These are phyloP conservation scores for Cebuella pygmaea DNA, from an alignment of 2,797 vertebrate genomes.

Conservation along the genomic window DNA sequence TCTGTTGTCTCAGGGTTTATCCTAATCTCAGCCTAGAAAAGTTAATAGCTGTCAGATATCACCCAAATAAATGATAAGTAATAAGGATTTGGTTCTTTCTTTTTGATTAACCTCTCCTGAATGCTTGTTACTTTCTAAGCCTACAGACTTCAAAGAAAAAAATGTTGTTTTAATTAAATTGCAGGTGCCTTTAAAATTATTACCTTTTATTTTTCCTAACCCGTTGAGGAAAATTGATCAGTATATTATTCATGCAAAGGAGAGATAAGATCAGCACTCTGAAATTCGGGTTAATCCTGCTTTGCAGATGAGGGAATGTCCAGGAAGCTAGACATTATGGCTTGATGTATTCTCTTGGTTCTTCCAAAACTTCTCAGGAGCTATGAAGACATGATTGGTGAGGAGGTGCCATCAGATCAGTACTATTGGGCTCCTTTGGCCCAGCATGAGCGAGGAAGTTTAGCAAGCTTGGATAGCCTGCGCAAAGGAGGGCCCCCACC, in stretches of 20 bases:
- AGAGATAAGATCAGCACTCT: background rate
- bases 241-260: background rate
- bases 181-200: background rate
- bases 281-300: background rate
- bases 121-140: conserved; percentile 25
- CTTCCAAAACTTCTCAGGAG: conserved; percentile 87
- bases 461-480: conserved; percentile 97
- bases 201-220: background rate
- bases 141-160: background rate
- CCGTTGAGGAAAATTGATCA: background rate
- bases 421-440: conserved; percentile 95
- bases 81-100: background rate
- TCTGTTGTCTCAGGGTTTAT: background rate
- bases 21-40: background rate
- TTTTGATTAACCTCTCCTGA: background rate
- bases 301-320: background rate
- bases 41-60: background rate
- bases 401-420: conserved; percentile 89
- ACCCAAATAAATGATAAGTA: conserved; percentile 1
- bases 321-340: background rate
- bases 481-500: conserved; percentile 90
- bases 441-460: conserved; percentile 94
- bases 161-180: conserved; percentile 30
- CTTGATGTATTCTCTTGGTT: background rate
- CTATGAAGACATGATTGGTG: conserved; percentile 95